A percentile compares a stretch with the other conserved stretches of the same genome.
Conservation (phyloP, 2,797 vertebrate species). For the Bufotes viridis region DNA sequence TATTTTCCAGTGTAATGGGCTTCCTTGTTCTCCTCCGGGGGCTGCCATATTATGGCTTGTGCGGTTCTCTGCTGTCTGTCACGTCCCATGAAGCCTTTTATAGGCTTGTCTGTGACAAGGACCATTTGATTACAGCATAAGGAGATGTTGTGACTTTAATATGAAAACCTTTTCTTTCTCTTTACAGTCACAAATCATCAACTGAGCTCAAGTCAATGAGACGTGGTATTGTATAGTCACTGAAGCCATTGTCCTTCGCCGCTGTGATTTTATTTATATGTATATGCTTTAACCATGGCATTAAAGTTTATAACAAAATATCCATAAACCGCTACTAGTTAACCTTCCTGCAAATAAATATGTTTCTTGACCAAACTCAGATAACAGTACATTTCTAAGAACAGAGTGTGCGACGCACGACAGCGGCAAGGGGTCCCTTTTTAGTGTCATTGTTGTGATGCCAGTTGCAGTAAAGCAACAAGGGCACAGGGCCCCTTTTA, state of each 20-base stretch:
- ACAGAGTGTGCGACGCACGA: not conserved
- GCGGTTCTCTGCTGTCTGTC: constrained; percentile 20
- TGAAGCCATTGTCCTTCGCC: constrained; percentile 20
- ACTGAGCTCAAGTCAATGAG: constrained; percentile 28
- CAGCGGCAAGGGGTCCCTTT: no score
- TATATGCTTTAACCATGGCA: constrained; percentile 7
- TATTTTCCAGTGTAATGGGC: constrained; percentile 30
- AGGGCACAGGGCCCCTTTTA: no score
- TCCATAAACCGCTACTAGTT: not conserved
- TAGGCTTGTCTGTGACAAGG: constrained; percentile 32
- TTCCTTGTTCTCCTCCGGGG: constrained; percentile 18
- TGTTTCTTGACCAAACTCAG: not conserved
- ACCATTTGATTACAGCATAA: constrained; percentile 30
- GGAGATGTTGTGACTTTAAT: constrained; percentile 40
- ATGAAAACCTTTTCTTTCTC: constrained; percentile 44
- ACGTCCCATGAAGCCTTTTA: constrained; percentile 34
- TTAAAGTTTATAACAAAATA: constrained; percentile 16
- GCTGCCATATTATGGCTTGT: constrained; percentile 9
- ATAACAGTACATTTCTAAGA: not conserved
- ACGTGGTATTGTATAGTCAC: constrained; percentile 38
- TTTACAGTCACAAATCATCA: constrained; percentile 41
- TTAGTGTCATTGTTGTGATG: no score
- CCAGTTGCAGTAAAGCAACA: no score
- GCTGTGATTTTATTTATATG: constrained; percentile 20
- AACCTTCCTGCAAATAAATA: not conserved